These are phyloP conservation scores for Darevskia nairensis DNA, from an alignment of 2,797 vertebrate genomes.

Conservation along the genomic window DNA sequence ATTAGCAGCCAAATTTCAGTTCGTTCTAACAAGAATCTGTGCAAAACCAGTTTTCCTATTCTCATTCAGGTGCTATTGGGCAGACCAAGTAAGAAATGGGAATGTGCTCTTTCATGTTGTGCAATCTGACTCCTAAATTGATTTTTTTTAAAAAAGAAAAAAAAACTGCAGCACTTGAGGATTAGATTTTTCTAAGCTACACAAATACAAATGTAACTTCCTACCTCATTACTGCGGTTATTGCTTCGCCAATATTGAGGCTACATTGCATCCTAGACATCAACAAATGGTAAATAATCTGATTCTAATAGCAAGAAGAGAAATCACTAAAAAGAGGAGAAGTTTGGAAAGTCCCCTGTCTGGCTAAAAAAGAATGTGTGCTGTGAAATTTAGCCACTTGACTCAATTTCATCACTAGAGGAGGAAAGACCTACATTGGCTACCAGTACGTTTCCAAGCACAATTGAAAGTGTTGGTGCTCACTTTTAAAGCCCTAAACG, in stretches of 20 bases:
- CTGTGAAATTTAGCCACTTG: not conserved
- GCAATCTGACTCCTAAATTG: not conserved
- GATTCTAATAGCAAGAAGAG: not conserved
- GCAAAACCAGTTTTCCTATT: not conserved
- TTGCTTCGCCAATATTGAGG: not conserved
- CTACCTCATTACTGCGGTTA: not conserved
- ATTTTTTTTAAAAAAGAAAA: not conserved
- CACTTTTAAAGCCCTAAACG: too few relatives aligned
- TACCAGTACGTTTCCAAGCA: too few relatives aligned
- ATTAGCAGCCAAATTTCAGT: not conserved
- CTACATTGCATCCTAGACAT: not conserved
- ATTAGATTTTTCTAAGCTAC: constrained; percentile 10
- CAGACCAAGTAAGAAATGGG: not conserved
- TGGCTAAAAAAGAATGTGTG: not conserved
- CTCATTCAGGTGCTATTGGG: not conserved
- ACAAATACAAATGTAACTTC: not conserved
- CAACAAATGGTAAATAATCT: not conserved
- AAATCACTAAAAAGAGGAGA: not conserved
- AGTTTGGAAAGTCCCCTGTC: not conserved
- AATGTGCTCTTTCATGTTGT: constrained; percentile 24
- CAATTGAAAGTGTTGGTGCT: too few relatives aligned
- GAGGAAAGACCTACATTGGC: not conserved
- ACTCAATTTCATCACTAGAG: not conserved
- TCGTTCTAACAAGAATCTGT: not conserved
- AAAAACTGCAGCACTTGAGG: not conserved